These are phyloP conservation scores for Tamandua tetradactyla DNA, from an alignment of 2,797 vertebrate genomes.

Conservation along the genomic window DNA sequence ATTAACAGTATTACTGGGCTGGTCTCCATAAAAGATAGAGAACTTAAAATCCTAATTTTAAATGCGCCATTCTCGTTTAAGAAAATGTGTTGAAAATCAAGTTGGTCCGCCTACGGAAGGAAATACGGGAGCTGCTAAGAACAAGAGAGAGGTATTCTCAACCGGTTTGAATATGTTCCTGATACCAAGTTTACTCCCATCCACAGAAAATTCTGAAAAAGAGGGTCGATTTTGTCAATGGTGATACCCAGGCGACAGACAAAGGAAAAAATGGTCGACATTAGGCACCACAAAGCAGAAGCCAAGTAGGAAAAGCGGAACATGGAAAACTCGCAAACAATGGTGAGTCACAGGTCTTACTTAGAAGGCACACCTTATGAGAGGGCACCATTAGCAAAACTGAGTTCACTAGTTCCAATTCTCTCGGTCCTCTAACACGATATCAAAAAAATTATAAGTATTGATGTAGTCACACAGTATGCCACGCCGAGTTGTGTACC, in stretches of 20 bases:
- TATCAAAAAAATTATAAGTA: not conserved
- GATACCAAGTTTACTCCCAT: constrained; percentile 17
- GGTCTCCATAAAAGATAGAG: constrained; percentile 5
- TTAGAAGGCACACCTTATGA: not conserved
- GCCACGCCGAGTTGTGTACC: not conserved
- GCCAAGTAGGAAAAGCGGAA: not conserved
- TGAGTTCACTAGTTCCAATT: not conserved
- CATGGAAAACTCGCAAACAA: constrained; percentile 8
- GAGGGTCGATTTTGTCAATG: not conserved
- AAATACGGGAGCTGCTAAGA: not conserved
- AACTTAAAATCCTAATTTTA: constrained; percentile 53
- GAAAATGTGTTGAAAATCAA: constrained; percentile 47
- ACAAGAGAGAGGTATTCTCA: not conserved
- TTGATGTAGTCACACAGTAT: not conserved
- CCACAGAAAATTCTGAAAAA: constrained; percentile 13
- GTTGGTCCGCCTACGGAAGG: not conserved
- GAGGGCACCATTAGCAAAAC: not conserved
- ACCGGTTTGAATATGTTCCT: not conserved
- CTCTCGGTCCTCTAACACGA: not conserved
- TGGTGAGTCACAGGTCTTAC: constrained; percentile 45
- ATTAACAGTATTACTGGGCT: not conserved
- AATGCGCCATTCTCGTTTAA: constrained; percentile 28
- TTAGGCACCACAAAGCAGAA: not conserved
- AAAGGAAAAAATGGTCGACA: not conserved
- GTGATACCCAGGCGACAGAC: not conserved